Conservation (phyloP, 2,797 vertebrate species). For the Acrossocheilus wenchowensis region DNA sequence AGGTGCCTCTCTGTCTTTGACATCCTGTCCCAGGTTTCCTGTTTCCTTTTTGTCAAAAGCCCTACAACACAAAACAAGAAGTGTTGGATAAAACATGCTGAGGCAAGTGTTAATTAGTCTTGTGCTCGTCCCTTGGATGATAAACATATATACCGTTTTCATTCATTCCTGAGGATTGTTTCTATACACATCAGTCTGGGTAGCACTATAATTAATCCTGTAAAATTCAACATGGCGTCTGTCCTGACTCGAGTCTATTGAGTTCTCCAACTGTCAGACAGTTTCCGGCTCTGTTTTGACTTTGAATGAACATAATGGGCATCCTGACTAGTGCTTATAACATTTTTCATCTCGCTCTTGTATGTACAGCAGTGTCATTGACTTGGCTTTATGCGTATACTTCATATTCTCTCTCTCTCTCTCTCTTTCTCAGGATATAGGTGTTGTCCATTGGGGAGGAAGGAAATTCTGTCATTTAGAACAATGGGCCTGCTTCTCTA, state of each 20-base stretch:
- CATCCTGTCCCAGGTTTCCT: conserved; percentile 77
- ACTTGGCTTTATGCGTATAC: conserved; percentile 37
- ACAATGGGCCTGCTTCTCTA: conserved; percentile 86
- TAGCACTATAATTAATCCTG: neutral
- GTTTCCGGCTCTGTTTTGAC: conserved; percentile 14
- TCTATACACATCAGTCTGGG: neutral
- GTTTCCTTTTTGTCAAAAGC: conserved; percentile 69
- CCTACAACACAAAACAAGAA: conserved; percentile 26
- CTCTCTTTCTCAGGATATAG: conserved; percentile 82
- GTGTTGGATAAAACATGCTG: conserved; percentile 47
- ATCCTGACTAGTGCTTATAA: neutral
- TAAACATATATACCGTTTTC: neutral
- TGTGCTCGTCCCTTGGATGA: neutral
- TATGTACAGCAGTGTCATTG: neutral
- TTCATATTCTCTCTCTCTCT: conserved; percentile 47
- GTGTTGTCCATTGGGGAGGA: conserved; percentile 86
- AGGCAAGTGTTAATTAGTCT: conserved; percentile 27
- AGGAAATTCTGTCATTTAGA: conserved; percentile 88
- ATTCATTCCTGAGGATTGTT: neutral
- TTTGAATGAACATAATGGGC: conserved; percentile 60
- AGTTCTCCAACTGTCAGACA: neutral
- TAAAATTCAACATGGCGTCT: conserved; percentile 4
- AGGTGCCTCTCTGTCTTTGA: conserved; percentile 74
- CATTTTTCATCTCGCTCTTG: neutral
- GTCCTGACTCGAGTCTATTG: neutral